Base-by-base conservation (phyloP, 2,888 invertebrate species). In the Stratiomys singularior region DNA sequence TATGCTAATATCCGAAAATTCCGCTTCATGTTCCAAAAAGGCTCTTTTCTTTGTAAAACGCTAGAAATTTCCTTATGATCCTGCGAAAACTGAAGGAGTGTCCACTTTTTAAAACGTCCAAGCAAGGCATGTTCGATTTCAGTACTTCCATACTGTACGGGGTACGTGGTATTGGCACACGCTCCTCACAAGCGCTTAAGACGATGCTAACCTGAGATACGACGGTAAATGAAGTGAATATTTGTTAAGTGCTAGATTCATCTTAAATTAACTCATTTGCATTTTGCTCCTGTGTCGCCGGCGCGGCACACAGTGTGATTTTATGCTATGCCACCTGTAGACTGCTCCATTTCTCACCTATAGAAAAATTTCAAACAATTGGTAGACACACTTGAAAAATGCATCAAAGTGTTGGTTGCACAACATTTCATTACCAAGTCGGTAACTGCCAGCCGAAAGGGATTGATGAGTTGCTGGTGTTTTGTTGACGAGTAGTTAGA, bases 301-400 rank as follows among this genome's bases (percentile, higher is more conserved):
- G 13, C 37, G 44, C 37, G 18, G 21, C 18, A 21, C 18, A 52
- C 52, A 15, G n/a, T n/a, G n/a, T n/a, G n/a, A n/a, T 56, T 11
- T 1, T 25, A 15, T 21, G 21, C 25, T 23, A 23, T 25, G 25
- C 76, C 64, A 64, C 47, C 46, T 64, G 64, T 47, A 64, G 63
- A 46, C 66, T 79, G 79, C 79, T 79, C 79, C 47, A 79, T 69
- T 79, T 79, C 79, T 76, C 79, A 79, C 64, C 77, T 63, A 77
- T 77, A 76, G 76, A 79, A 79, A 77, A 67, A 76, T 76, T n/a
- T 60, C 28, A 69, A 77, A 79, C 79, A 79, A 79, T 79, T 71
- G 79, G 77, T 64, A 77, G 77, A 76, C 79, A 79, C 79, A 79
- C 79, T 79, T 79, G 79, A 79, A 79, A 79, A 77, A 77, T 76